Evolutionary conservation across 2,797 vertebrate species (phyloP).

Genomic region (Nyctibius grandis): DNA sequence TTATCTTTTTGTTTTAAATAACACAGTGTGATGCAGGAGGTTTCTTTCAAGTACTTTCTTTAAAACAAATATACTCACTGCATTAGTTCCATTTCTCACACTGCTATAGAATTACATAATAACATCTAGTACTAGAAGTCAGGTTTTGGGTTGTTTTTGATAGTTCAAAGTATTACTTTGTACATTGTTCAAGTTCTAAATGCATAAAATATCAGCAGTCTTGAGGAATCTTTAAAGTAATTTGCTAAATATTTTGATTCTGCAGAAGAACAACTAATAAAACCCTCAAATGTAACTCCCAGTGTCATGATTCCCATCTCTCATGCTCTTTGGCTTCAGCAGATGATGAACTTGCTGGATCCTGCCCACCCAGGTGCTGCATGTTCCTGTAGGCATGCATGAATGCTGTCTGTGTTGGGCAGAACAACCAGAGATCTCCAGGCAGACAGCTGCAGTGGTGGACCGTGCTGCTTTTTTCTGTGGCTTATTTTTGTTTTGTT

Average conservation of each 20-base stretch:
- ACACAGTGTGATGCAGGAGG: slow-evolving; percentile 53
- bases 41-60: slow-evolving; percentile 71
- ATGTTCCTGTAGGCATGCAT: accelerated
- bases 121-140: slow-evolving; percentile 68
- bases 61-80: slow-evolving; percentile 47
- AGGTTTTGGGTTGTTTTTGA: slow-evolving; percentile 55
- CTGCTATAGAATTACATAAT: slow-evolving; percentile 59
- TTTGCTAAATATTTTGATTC: slow-evolving; percentile 79
- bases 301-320: not conserved
- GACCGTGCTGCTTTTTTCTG: not conserved
- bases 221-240: slow-evolving; percentile 71
- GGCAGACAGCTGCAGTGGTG: not conserved
- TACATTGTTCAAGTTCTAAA: slow-evolving; percentile 72
- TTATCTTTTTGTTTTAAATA: slow-evolving; percentile 32
- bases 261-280: slow-evolving; percentile 77
- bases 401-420: not conserved
- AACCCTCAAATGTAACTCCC: slow-evolving; percentile 50
- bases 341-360: not conserved
- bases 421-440: not conserved
- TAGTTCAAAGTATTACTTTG: slow-evolving; percentile 68
- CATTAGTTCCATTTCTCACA: slow-evolving; percentile 57
- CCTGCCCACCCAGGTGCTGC: not conserved
- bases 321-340: not conserved
- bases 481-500: not conserved
- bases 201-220: slow-evolving; percentile 64